A percentile compares a stretch with the other conserved stretches of the same genome.
Evolutionary conservation across 2,888 invertebrate genomes (phyloP).

Genomic region (Quadroppia sp.): DNA sequence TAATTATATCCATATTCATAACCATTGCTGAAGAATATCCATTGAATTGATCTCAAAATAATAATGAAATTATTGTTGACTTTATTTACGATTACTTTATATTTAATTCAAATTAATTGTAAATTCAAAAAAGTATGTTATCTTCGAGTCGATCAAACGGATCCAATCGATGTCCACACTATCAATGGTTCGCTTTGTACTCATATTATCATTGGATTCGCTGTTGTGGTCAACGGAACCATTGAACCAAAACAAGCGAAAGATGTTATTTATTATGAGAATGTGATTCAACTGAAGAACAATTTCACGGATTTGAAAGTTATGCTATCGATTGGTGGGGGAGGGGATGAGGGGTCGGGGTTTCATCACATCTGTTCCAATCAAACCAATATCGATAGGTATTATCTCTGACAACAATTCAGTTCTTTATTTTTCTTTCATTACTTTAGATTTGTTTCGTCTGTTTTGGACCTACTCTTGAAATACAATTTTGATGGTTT

Average conservation of each 20-base stretch:
- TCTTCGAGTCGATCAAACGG: constrained; percentile 12
- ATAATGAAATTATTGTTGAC: neutral
- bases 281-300: constrained; percentile 41
- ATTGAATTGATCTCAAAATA: too few relatives aligned
- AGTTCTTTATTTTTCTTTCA: neutral
- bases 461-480: constrained; percentile 47
- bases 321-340: constrained; percentile 60
- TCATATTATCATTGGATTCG: constrained; percentile 75
- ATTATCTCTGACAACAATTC: neutral
- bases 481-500: constrained; percentile 50
- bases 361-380: constrained; percentile 21
- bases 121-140: constrained; percentile 41
- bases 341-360: neutral
- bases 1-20: too few relatives aligned
- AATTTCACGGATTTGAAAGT: constrained; percentile 63
- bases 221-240: constrained; percentile 61
- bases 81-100: neutral
- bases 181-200: constrained; percentile 72
- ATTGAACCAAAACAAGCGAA: constrained; percentile 52
- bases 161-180: neutral
- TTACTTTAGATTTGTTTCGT: constrained; percentile 49
- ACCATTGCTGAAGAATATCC: too few relatives aligned
- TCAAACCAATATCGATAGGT: constrained; percentile 5
- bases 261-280: constrained; percentile 8
- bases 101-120: constrained; percentile 21